phyloP scores from a whole-genome alignment of 1,140 invertebrate genomes.

The Trichonephila clavipes region DNA sequence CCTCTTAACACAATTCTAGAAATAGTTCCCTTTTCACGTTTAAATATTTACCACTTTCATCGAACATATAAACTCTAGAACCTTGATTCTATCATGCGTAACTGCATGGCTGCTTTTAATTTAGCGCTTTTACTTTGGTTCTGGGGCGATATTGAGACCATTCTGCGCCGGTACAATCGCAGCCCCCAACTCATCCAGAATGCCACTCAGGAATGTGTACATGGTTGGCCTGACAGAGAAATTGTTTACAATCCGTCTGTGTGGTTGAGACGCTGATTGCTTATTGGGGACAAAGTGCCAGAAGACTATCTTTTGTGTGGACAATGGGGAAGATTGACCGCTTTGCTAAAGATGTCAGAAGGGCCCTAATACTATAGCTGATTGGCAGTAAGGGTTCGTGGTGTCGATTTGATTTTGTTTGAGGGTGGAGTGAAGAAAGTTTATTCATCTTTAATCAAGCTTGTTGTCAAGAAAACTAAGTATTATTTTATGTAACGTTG shows the following conservation, averaged over 20 bases:
- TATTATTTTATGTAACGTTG: too few relatives aligned
- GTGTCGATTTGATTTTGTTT: neutral
- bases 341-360: neutral
- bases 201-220: neutral
- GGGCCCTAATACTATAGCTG: neutral
- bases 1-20: neutral
- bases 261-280: neutral
- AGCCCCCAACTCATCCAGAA: neutral
- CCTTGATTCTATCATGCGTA: neutral
- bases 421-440: too few relatives aligned
- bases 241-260: constrained; percentile 5
- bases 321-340: neutral
- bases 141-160: neutral
- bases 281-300: neutral
- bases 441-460: too few relatives aligned
- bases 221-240: neutral
- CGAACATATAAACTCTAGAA: neutral
- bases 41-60: neutral
- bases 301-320: neutral
- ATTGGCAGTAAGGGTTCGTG: neutral
- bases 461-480: too few relatives aligned
- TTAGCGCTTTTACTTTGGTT: neutral
- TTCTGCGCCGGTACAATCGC: neutral
- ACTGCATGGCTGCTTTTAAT: neutral
- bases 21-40: neutral